Evolutionary conservation across 2,113 vertebrate species (phyloP).

Genomic region (Mellivora capensis): DNA sequence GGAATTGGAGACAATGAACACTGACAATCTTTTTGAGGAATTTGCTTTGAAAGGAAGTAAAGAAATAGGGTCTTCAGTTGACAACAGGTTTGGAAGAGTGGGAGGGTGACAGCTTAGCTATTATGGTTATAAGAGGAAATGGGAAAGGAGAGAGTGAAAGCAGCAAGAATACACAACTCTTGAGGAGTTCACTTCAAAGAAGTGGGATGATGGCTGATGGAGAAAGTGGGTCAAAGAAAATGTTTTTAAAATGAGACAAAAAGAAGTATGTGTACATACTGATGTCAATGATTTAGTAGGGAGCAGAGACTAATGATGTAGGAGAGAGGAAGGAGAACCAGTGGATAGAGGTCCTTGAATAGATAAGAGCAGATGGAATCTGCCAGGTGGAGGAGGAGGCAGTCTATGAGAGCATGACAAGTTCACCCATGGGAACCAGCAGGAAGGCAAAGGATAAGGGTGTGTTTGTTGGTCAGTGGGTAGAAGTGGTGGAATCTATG

Average conservation of each 20-base stretch:
- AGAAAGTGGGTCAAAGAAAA: slow-evolving; percentile 11
- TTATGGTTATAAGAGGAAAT: not conserved
- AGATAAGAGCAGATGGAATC: not conserved
- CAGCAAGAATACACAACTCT: not conserved
- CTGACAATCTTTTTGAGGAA: not conserved
- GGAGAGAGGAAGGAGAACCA: not conserved
- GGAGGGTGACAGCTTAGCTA: not conserved
- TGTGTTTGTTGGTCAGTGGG: not conserved
- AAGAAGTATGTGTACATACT: not conserved
- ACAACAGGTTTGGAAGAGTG: not conserved
- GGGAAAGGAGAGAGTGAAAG: not conserved
- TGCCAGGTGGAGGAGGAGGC: not conserved
- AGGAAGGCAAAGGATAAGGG: not conserved
- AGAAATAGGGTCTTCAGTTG: not conserved
- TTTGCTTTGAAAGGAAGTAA: not conserved
- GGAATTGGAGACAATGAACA: not conserved
- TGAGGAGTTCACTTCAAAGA: not conserved
- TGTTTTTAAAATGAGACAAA: not conserved
- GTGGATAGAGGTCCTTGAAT: not conserved
- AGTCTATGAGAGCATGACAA: not conserved
- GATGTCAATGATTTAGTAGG: not conserved
- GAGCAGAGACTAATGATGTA: not conserved
- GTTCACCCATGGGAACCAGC: not conserved
- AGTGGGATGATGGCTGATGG: not conserved
- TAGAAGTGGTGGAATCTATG: not conserved